phyloP scores from a whole-genome alignment of 2,797 vertebrate genomes.

The Loris lydekkerianus region DNA sequence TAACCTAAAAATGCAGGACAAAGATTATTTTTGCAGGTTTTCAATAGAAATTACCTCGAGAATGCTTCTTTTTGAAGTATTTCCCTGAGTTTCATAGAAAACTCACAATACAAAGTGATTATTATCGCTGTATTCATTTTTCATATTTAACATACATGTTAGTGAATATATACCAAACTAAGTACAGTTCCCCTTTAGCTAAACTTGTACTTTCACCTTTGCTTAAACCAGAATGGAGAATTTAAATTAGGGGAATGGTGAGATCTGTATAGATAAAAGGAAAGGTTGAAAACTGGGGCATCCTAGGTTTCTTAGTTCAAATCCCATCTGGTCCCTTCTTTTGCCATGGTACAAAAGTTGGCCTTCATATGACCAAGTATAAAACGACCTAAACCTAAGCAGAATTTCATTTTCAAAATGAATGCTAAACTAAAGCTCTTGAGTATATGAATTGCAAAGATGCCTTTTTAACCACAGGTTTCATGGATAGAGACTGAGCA shows the following conservation, averaged over 20 bases:
- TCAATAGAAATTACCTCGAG: constrained; percentile 65
- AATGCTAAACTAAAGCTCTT: constrained; percentile 54
- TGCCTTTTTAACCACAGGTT: constrained; percentile 54
- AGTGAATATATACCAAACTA: constrained; percentile 56
- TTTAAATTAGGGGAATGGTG: constrained; percentile 45
- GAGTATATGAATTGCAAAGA: constrained; percentile 61
- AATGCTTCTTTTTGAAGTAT: constrained; percentile 66
- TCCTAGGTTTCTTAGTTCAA: constrained; percentile 63
- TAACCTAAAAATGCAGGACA: constrained; percentile 57
- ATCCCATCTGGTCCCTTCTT: constrained; percentile 65
- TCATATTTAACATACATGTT: constrained; percentile 34
- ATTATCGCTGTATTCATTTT: constrained; percentile 59
- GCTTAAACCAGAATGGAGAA: constrained; percentile 50
- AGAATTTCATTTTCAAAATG: constrained; percentile 69
- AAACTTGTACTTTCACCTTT: constrained; percentile 68
- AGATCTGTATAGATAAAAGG: constrained; percentile 42
- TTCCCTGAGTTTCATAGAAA: constrained; percentile 66
- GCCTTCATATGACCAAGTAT: constrained; percentile 57
- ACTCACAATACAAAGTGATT: constrained; percentile 64
- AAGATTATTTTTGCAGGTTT: constrained; percentile 62
- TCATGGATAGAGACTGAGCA: constrained; percentile 35
- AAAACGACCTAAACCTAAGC: constrained; percentile 57
- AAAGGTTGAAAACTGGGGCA: constrained; percentile 60
- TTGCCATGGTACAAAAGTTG: constrained; percentile 46
- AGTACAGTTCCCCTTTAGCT: background rate